These are phyloP conservation scores for Caenorhabditis briggsae DNA, from an alignment of 1,140 invertebrate species.

Conservation along the genomic window DNA sequence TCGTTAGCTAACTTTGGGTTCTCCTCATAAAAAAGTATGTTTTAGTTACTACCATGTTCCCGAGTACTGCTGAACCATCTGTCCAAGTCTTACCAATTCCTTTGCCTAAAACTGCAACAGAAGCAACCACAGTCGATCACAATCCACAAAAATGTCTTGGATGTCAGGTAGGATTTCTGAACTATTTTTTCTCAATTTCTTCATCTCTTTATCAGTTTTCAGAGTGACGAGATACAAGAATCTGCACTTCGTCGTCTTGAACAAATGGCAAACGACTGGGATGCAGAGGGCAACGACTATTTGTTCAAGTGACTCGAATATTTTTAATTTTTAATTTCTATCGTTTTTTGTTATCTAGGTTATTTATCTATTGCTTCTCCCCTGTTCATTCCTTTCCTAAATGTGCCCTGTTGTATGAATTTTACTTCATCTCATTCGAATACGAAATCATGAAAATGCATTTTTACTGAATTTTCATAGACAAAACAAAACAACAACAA, in stretches of 20 bases:
- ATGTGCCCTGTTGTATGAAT: not conserved
- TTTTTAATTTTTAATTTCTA: not conserved
- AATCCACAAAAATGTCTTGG: constrained; percentile 14
- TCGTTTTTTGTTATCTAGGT: constrained; percentile 2
- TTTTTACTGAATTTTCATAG: no score
- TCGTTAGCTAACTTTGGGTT: not conserved
- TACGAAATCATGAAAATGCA: no score
- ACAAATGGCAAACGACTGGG: constrained; percentile 28
- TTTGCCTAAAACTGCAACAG: not conserved
- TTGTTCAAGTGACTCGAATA: not conserved
- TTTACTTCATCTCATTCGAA: no score
- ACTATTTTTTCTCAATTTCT: not conserved
- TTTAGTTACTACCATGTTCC: not conserved
- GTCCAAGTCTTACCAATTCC: not conserved
- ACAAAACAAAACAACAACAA: no score
- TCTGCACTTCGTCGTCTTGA: constrained; percentile 30
- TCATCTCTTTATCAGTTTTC: not conserved
- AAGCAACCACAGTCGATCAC: not conserved
- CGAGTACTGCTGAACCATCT: not conserved
- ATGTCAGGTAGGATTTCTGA: not conserved
- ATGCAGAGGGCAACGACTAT: constrained; percentile 40
- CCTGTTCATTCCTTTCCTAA: not conserved
- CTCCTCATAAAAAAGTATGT: not conserved
- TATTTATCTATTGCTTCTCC: constrained; percentile 17
- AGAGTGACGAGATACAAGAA: constrained; percentile 45